phyloP scores from a whole-genome alignment of 2,797 vertebrate species.

The Hippopotamyrus pictus region DNA sequence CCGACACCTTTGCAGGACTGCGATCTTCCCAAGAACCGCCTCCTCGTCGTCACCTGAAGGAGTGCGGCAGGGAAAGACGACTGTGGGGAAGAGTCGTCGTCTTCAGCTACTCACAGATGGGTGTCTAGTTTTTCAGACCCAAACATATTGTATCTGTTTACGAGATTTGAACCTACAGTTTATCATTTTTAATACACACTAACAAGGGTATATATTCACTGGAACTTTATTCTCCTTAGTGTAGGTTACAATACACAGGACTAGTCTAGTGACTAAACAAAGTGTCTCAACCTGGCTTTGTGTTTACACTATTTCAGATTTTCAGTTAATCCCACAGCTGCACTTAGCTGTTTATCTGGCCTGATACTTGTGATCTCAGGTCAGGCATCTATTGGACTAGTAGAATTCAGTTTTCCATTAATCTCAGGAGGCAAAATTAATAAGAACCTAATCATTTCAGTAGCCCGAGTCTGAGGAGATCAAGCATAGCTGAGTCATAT shows the following conservation, averaged over 20 bases:
- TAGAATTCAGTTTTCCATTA: neutral
- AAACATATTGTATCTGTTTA: neutral
- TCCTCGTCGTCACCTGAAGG: slow-evolving; percentile 31
- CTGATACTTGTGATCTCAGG: neutral
- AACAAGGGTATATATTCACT: neutral
- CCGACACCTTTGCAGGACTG: slow-evolving; percentile 63
- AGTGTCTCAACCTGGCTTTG: neutral
- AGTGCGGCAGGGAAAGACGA: neutral
- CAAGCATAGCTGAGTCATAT: neutral
- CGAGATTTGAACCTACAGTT: neutral
- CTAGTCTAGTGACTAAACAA: neutral
- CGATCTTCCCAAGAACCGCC: slow-evolving; percentile 55
- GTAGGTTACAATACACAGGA: neutral
- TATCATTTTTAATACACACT: neutral
- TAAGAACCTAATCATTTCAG: neutral
- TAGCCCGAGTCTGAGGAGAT: neutral
- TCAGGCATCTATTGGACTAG: neutral
- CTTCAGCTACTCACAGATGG: neutral
- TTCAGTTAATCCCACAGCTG: neutral
- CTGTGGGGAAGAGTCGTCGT: neutral
- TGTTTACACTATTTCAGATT: neutral
- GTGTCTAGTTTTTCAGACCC: neutral
- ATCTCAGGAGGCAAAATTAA: neutral
- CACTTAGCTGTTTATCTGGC: neutral
- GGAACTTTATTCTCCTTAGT: neutral